Percentiles rank a stretch among this genome's conserved stretches.
Conservation (phyloP, 1,140 invertebrate species). For the Drosophila ananassae region DNA sequence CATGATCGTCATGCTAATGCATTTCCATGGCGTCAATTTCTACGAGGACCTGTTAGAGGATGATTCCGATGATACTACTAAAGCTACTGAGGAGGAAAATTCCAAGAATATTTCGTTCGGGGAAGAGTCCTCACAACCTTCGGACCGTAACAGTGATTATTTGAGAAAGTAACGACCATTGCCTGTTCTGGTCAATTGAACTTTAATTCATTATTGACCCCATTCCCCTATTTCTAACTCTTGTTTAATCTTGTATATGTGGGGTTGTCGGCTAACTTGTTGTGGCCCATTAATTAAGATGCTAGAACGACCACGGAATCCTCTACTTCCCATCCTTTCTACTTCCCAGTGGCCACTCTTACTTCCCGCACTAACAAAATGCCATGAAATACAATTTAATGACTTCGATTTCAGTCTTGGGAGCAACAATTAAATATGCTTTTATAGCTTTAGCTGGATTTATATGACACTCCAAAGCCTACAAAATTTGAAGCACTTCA, state of each 20-base stretch:
- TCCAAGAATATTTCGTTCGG: background rate
- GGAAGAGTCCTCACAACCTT: background rate
- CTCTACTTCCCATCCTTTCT: background rate
- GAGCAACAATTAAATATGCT: slow-evolving; percentile 47
- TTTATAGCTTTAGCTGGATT: slow-evolving; percentile 49
- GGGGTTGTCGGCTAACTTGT: slow-evolving; percentile 36
- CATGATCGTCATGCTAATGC: slow-evolving; percentile 19
- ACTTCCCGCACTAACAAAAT: slow-evolving; percentile 60
- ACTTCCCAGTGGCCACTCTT: slow-evolving; percentile 13
- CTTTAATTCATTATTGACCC: slow-evolving; percentile 59
- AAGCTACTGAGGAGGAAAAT: background rate
- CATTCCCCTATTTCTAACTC: slow-evolving; percentile 4
- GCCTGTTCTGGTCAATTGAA: slow-evolving; percentile 63
- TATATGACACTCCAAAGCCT: slow-evolving; percentile 19
- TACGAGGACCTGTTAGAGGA: slow-evolving; percentile 29
- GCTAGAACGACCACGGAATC: slow-evolving; percentile 10
- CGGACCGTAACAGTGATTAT: slow-evolving; percentile 26
- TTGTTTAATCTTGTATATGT: background rate
- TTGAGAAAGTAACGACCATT: slow-evolving; percentile 51
- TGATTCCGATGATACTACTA: background rate
- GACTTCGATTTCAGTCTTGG: slow-evolving; percentile 40
- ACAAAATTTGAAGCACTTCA: background rate
- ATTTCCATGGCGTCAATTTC: slow-evolving; percentile 7
- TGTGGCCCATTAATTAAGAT: slow-evolving; percentile 66
- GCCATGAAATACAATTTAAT: slow-evolving; percentile 62